Base-by-base conservation (phyloP, 2,888 invertebrate species). In the Diadegma fenestrale region DNA sequence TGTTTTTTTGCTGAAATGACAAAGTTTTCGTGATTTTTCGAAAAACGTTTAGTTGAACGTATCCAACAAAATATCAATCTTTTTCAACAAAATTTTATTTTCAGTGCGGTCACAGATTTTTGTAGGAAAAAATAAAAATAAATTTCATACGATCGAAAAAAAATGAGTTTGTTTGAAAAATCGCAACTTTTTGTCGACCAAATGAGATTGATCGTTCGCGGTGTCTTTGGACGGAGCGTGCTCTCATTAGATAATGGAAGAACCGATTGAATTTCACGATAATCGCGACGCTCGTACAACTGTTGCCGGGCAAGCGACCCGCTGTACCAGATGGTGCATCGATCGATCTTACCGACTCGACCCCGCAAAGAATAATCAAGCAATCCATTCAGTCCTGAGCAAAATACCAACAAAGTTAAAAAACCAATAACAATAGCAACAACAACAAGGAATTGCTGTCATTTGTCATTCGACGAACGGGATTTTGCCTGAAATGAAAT, bases 241-340 rank as follows among this genome's bases (percentile, higher is more conserved):
- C 69, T 63, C 76, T 63, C 76, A 71, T 76, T 84, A 80, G 75
- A 71, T 80, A 84, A 84, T 84, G 71, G 75, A 68, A 84, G 80
- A 84, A 80, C 26, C 80, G 83, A 84, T 84, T 75, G 80, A 76
- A 80, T 80, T 80, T 75, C 63, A 71, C 43, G 61, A 63, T 84
- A 84, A 80, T 76, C 72, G 80, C 69, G 41, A 76, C 75, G 75
- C 63, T 43, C 63, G 33, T 63, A 75, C 43, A 75, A 75, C 30
- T 75, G 75, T 75, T 75, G 75, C 75, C 63, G 75, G 33, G 45
- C 63, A 64, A 48, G 63, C 63, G 12, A 14, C 63, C 19, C 41
- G 14, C n/a, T 61, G 10, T 37, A 61, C 43, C 63, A 75, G 63
- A 63, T 48, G 75, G 30, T n/a, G 45, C 45, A 33, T 30, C 45